These are phyloP conservation scores for Cataglyphis cursor DNA, from an alignment of 2,888 invertebrate genomes.

Conservation along the genomic window DNA sequence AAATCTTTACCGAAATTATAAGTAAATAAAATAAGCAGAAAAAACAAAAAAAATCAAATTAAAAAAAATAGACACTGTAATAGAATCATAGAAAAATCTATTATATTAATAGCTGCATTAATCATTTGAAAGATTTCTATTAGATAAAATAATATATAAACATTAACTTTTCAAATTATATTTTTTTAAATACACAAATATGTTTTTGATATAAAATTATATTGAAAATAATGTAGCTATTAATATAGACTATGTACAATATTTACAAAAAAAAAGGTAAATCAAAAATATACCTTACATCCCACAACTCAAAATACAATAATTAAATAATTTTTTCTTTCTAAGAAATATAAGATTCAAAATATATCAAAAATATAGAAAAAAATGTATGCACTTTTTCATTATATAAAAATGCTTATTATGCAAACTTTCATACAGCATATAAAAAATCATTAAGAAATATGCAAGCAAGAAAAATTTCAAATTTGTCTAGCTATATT, in stretches of 20 bases:
- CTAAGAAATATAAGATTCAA: neutral
- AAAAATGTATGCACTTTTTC: constrained; percentile 16
- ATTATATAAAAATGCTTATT: constrained; percentile 28
- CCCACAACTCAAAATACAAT: neutral
- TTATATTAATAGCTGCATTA: constrained; percentile 72
- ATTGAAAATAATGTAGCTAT: constrained; percentile 58
- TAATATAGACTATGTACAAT: constrained; percentile 39
- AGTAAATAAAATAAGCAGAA: constrained; percentile 11
- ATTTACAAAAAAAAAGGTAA: constrained; percentile 38
- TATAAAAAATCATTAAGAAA: constrained; percentile 16
- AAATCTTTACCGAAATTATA: constrained; percentile 33
- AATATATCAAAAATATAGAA: constrained; percentile 25
- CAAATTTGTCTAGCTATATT: constrained; percentile 5
- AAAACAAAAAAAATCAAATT: constrained; percentile 14
- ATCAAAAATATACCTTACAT: constrained; percentile 25
- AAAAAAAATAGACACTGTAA: constrained; percentile 82
- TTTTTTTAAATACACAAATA: constrained; percentile 16
- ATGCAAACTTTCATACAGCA: constrained; percentile 39
- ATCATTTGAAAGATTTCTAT: constrained; percentile 33
- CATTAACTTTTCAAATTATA: constrained; percentile 1
- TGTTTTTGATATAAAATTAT: neutral
- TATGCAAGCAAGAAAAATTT: constrained; percentile 23
- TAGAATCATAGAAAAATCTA: constrained; percentile 61
- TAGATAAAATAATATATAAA: constrained; percentile 11
- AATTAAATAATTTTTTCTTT: neutral